Evolutionary conservation across 2,888 invertebrate species (phyloP).

Genomic region (Philhelius pedissequus): DNA sequence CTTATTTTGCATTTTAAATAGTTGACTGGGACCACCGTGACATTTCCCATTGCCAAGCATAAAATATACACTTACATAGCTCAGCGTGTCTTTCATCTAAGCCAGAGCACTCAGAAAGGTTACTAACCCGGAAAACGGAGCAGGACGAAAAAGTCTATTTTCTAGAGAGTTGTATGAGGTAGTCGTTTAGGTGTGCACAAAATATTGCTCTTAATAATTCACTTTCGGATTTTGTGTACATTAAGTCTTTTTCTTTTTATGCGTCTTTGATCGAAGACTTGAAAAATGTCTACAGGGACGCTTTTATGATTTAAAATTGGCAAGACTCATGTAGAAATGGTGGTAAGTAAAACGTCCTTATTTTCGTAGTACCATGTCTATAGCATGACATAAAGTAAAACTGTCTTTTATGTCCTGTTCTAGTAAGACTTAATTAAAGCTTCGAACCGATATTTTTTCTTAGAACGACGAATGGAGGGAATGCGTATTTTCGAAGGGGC

Average conservation of each 20-base stretch:
- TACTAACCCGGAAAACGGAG: constrained; percentile 50
- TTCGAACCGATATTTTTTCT: no score
- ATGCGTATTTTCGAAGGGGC: no score
- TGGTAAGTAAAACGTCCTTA: no score
- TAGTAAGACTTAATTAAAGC: no score
- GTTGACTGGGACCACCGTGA: constrained; percentile 37
- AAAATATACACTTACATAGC: neutral
- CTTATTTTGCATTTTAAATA: constrained; percentile 46
- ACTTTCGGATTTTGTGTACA: constrained; percentile 59
- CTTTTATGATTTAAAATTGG: neutral
- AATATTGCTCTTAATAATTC: constrained; percentile 55
- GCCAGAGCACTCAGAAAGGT: constrained; percentile 43
- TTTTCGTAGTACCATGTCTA: no score
- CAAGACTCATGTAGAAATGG: neutral
- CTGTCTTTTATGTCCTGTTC: no score
- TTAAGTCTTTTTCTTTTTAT: constrained; percentile 45
- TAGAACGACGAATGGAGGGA: no score
- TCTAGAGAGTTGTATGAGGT: neutral
- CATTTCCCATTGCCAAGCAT: constrained; percentile 23
- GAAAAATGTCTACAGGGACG: neutral
- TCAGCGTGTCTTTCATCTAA: neutral
- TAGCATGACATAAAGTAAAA: no score
- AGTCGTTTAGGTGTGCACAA: constrained; percentile 10
- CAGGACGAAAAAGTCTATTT: neutral
- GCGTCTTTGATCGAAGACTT: neutral